Conservation (phyloP, 2,113 vertebrate species). For the Solenodon paradoxus region DNA sequence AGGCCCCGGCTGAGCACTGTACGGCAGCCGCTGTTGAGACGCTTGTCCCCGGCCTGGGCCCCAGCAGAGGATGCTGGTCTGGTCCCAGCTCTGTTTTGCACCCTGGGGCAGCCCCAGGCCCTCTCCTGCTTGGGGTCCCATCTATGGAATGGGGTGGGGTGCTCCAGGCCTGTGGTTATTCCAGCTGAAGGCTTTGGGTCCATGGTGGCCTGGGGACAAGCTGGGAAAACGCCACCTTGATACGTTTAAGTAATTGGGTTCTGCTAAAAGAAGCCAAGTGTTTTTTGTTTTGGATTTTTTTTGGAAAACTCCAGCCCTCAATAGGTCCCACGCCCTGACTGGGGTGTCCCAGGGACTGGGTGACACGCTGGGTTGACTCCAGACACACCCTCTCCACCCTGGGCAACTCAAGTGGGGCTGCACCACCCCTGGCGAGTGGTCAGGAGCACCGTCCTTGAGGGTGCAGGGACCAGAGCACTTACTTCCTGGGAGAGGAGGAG, state of each 20-base stretch:
- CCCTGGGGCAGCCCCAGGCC: not conserved
- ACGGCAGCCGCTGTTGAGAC: not conserved
- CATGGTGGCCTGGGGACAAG: too few relatives aligned
- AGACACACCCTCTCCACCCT: too few relatives aligned
- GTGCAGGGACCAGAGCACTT: rapidly evolving
- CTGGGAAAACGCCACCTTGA: not conserved
- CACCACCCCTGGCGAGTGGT: rapidly evolving
- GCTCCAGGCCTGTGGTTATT: not conserved
- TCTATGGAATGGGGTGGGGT: not conserved
- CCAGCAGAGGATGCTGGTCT: not conserved
- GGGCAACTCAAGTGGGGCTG: not conserved
- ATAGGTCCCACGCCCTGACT: rapidly evolving
- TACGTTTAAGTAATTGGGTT: not conserved
- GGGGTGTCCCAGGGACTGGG: not conserved
- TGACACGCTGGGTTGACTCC: too few relatives aligned
- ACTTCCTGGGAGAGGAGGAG: not conserved
- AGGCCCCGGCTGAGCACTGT: rapidly evolving
- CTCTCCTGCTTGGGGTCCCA: not conserved
- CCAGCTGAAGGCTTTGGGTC: not conserved
- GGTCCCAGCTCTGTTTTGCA: not conserved
- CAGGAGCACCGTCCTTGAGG: rapidly evolving
- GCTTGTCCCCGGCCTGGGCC: too few relatives aligned
- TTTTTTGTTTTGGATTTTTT: too few relatives aligned
- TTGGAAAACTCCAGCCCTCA: not conserved
- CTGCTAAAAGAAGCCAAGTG: not conserved